Base-by-base conservation (phyloP, 2,888 invertebrate species). In the Leptopilina myrica region DNA sequence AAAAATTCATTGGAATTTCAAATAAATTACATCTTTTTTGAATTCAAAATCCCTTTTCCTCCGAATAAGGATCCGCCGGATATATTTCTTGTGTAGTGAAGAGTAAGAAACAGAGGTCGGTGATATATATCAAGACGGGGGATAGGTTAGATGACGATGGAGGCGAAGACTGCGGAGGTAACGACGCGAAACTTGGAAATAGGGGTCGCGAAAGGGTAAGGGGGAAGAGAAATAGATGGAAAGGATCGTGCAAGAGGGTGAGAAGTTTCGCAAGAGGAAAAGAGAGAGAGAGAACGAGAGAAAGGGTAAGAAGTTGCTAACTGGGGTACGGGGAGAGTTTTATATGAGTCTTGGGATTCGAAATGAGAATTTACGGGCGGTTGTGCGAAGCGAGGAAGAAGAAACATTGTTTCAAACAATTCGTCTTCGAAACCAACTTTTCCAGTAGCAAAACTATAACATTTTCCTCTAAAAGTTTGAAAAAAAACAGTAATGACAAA, bases 291-390 rank as follows among this genome's bases (percentile, higher is more conserved):
- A 43, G 5, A 43, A 7, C 40, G 46, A 43, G 33, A 77, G 84
- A 85, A 85, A 81, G 85, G 84, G 87, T 85, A 85, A 82, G 80
- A 81, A 81, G 76, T 76, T 67, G 75, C 65, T 80, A 66, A 49
- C 49, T 49, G 49, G 49, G 49, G 49, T 49, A 79, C 78, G 83
- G 86, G 85, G 88, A 20, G 85, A 85, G 88, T 90, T 90, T 90
- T 90, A 91, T 91, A 91, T 86, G 90, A 89, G 89, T 89, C 89
- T 88, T 86, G 88, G 88, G 88, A 90, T 90, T 90, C 87, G 89
- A 87, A 90, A 91, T 90, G 90, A 90, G 89, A 87, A 91, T 91
- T 91, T 91, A 91, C 90, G 91, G 89, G 85, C 89, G 87, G 89
- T 84, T 86, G 9, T 85, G 87, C 83, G 83, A 78, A 77, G 80